A percentile compares a stretch with the other conserved stretches of the same genome.
Conservation (phyloP, 30 jellyfish, hydroid and myxozoan genomes). For the Turritopsis rubra region DNA sequence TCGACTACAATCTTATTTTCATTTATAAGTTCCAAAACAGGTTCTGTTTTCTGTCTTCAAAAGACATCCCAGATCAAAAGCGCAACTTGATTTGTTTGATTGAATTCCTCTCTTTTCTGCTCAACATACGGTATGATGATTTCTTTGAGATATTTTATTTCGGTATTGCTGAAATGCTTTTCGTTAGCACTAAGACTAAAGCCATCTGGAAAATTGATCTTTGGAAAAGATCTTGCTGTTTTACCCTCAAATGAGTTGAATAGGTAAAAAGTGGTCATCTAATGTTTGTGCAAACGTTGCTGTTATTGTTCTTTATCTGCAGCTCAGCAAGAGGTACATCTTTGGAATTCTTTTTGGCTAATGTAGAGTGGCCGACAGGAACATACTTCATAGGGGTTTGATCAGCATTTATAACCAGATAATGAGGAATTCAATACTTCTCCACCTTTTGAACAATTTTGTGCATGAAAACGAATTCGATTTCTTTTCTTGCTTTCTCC, state of each 20-base stretch:
- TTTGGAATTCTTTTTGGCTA: neutral
- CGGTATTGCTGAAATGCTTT: constrained; percentile 2
- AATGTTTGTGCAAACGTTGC: neutral
- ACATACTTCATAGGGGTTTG: neutral
- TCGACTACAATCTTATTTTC: neutral
- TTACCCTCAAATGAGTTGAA: neutral
- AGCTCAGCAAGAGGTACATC: no score
- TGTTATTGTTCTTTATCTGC: constrained; percentile 3
- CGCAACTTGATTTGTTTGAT: neutral
- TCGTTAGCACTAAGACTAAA: constrained; percentile 3
- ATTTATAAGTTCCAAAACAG: neutral
- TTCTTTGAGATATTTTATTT: neutral
- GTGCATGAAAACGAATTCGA: neutral
- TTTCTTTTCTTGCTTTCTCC: neutral
- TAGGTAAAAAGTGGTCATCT: constrained; percentile 10
- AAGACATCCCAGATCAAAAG: constrained; percentile 2
- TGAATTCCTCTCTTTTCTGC: neutral
- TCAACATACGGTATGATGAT: neutral
- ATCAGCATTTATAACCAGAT: neutral
- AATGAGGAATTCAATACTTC: neutral
- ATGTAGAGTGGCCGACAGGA: neutral
- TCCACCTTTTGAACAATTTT: constrained; percentile 7
- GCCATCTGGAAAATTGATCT: neutral
- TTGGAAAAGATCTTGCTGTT: neutral
- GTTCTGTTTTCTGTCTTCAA: neutral